These are phyloP conservation scores for Myotis daubentonii DNA, from an alignment of 2,797 vertebrate species.

Conservation along the genomic window DNA sequence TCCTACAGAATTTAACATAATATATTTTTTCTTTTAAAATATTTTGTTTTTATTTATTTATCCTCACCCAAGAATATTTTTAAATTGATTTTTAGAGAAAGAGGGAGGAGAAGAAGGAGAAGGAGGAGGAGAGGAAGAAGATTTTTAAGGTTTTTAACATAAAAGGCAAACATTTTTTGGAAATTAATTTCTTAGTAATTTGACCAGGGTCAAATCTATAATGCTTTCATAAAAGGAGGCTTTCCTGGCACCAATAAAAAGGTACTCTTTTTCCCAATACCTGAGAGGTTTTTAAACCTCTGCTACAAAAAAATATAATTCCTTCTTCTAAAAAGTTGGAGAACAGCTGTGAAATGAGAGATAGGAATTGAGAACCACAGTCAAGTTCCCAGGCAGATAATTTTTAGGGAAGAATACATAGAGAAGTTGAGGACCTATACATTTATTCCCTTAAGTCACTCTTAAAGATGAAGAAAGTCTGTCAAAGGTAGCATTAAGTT, in stretches of 20 bases:
- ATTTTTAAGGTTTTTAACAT: background rate
- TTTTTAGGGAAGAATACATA: background rate
- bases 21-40: conserved; percentile 7
- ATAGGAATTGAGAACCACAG: background rate
- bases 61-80: background rate
- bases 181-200: conserved; percentile 54
- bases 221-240: background rate
- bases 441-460: background rate
- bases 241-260: background rate
- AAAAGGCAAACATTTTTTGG: background rate
- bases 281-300: background rate
- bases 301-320: background rate
- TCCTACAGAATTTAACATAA: conserved; percentile 16
- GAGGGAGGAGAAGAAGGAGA: too few relatives aligned
- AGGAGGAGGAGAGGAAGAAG: too few relatives aligned
- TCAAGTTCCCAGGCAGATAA: background rate
- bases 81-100: too few relatives aligned
- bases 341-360: background rate
- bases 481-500: background rate
- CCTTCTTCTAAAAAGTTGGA: background rate
- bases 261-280: background rate
- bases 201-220: background rate
- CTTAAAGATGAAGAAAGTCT: background rate
- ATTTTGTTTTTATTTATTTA: background rate
- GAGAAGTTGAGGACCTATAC: background rate